Evolutionary conservation across 2,797 vertebrate species (phyloP), one percentile per base, ranked within the genome.

Genomic region (Epinephelus malabaricus): DNA sequence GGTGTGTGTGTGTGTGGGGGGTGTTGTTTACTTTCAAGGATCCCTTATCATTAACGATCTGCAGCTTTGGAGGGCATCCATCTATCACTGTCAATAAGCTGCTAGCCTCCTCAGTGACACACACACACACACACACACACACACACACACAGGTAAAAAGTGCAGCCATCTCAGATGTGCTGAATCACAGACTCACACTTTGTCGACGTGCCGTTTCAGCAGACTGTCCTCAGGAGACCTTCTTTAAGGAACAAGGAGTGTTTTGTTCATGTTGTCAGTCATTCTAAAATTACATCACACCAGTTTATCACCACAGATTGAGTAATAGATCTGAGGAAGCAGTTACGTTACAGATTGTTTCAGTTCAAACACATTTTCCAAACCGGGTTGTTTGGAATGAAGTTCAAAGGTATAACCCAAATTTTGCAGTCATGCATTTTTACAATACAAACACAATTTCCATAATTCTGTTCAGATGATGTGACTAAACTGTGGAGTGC

Each of bases 41-140:
- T 67, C 61, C 27, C 21, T 54, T 43, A 76, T 75, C 54, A 53
- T 49, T 25, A 62, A 45, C 63, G 51, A 75, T 82, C 68, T 69
- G 71, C 61, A 78, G 67, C 70, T 68, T 63, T 63, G 23, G 77
- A 74, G 58, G 68, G 40, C 67, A 21, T 69, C 43, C 58, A 81
- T 83, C 81, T 30, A 25, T 78, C 70, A 78, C 56, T 75, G 63
- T 83, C 67, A 74, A 13, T 50, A 63, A 68, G 62, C 66, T 46
- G 55, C 67, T 60, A 6, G 30, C 19, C n/a, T 59, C 46, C 34
- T 47, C 53, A 45, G 46, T 50, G 17, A 59, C 50, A 63, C 13
- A 67, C 49, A 69, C 19, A 69, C 40, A 70, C 38, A 58, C 61
- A 65, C 12, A 60, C 21, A 70, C 45, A 59, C 50, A 63, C 13